Base-by-base conservation (phyloP, 2,113 vertebrate genomes). In the Atlantisia rogersi region DNA sequence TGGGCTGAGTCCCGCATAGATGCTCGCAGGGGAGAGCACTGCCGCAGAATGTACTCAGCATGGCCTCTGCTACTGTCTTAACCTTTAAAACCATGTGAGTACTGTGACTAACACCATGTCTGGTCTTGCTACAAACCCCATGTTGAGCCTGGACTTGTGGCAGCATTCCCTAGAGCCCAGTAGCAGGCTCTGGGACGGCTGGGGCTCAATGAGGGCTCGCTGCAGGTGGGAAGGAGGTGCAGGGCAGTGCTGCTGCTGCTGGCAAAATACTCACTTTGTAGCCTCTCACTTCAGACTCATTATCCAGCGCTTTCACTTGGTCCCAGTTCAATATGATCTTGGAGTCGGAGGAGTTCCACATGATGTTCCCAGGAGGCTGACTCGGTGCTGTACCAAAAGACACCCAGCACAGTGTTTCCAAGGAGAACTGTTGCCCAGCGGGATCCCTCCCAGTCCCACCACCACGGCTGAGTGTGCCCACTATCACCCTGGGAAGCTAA, bases 311-410 rank as follows among this genome's bases (percentile, higher is more conserved):
- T 94, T 99, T 99, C 96, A 99, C 99, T 94, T 99, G 99, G 97
- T 99, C 99, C 99, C 99, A 99, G 97, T 99, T 99, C 91, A 99
- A 94, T 90, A 99, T 98, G 82, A 99, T 99, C 98, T 99, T 99
- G 96, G 99, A 99, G 98, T 99, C 98, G 0, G 98, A 99, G 1
- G 99, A 98, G 92, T 99, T 99, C 99, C 99, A 99, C 95, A 99
- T 98, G 80, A 99, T 98, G 97, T 99, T 99, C 95, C 98, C 98
- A 0, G 99, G 99, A 12, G 99, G 99, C 88, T 99, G 99, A 85
- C 99, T 99, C 2, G 99, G 99, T 15, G 99, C 99, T 99, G 31
- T 46, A 95, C 70, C 94, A 88, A 92, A 95, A 95, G 4, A 94
- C 0, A 93, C 39, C 64, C 37, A 88, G 90, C 85, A 64, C 18